Conservation (phyloP, 2,888 invertebrate genomes). For the Dioctria rufipes region DNA sequence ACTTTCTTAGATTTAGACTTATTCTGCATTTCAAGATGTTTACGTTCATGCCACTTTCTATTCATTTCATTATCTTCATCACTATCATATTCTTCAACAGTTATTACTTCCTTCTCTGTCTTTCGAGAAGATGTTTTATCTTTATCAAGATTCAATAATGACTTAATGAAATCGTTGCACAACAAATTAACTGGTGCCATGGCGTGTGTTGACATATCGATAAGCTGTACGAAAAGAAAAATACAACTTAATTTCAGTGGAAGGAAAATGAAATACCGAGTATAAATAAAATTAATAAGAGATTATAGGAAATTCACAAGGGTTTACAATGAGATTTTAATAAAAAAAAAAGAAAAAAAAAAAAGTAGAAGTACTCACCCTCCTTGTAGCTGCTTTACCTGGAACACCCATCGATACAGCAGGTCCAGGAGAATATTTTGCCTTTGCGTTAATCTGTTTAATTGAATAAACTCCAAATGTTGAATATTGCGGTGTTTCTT, state of each 20-base stretch:
- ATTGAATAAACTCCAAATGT: slow-evolving; percentile 72
- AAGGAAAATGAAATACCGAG: background rate
- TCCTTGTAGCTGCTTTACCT: slow-evolving; percentile 70
- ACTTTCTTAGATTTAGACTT: background rate
- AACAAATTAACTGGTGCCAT: slow-evolving; percentile 69
- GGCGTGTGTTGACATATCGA: slow-evolving; percentile 69
- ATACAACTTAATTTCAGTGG: background rate
- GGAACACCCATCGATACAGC: slow-evolving; percentile 65
- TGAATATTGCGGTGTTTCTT: slow-evolving; percentile 67
- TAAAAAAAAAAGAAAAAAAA: slow-evolving; percentile 37
- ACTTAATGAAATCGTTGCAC: slow-evolving; percentile 25
- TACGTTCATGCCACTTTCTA: background rate
- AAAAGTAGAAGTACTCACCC: slow-evolving; percentile 68
- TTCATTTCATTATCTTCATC: slow-evolving; percentile 39
- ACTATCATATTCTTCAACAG: slow-evolving; percentile 19
- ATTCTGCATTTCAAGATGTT: background rate
- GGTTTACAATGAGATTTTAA: background rate
- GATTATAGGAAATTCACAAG: background rate
- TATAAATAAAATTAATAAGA: no score
- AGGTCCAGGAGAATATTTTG: slow-evolving; percentile 54
- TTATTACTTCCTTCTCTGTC: background rate
- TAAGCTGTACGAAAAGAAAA: slow-evolving; percentile 65
- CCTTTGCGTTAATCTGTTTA: slow-evolving; percentile 65
- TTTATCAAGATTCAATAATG: slow-evolving; percentile 57
- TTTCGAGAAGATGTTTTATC: slow-evolving; percentile 25